Base-by-base conservation (phyloP, 1,140 invertebrate genomes). In the Carcinoscorpius rotundicauda region DNA sequence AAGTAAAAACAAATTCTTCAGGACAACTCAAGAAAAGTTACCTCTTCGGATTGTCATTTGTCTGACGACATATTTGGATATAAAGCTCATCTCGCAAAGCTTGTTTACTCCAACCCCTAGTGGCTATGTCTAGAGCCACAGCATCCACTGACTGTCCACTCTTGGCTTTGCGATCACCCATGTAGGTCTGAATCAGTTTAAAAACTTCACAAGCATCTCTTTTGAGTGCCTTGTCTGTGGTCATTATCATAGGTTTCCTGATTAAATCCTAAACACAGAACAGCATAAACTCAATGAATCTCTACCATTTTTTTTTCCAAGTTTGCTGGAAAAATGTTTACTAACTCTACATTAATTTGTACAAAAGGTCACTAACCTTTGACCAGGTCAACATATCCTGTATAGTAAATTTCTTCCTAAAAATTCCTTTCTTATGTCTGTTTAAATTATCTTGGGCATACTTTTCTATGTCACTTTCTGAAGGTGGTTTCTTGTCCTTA, bases 371-470 rank as follows among this genome's bases (percentile, higher is more conserved):
- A 29, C 29, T 29, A 74, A 84, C 83, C 75, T 91, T 89, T 6
- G 91, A 92, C 92, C 93, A 97, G 59, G 89, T 92, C 0, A 97
- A 79, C 82, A 97, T 89, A 75, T 94, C 91, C 9, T 89, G 82
- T 4, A 96, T 86, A 69, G 87, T 86, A 60, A 87, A 84, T 70
- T 89, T 89, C 72, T 87, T 86, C 65, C 88, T 82, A 72, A 91
- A 88, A 51, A 94, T 82, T 50, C 91, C 91, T 74, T 92, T 92
- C 67, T 86, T 89, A 73, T 93, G 91, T 66, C 91, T 81, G 80
- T 96, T 96, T 11, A 97, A 81, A 81, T 96, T 93, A 75, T 94
- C 89, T 71, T 91, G 88, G 9, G 91, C 92, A 78, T 95, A 96
- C 76, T 93, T 94, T 75, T 96, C 93, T 74, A 84, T 84, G 69